Evolutionary conservation across 2,888 invertebrate species (phyloP), one percentile per base, ranked within the genome.

Genomic region (Heliconius charithonia): DNA sequence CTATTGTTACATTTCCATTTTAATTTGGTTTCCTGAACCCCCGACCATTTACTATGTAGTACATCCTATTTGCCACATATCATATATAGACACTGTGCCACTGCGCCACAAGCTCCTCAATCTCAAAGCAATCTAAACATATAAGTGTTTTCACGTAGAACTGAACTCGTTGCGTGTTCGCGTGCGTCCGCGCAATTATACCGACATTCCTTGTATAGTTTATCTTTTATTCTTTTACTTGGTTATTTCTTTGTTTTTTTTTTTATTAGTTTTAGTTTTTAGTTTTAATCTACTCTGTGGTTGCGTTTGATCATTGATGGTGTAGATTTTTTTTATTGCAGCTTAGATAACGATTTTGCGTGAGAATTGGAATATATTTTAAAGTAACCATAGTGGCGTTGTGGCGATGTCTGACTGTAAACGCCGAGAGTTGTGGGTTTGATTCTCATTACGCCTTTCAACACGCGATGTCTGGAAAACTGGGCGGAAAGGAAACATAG

Each of bases 121-220:
- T 66, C 22, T 32, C 22, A 66, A 66, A 32, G 32, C 32, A 29
- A 70, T 70, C 45, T 56, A 56, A 72, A 59, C 25, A 59, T 41
- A 67, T 41, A 59, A 22, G 59, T 59, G 59, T 72, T 72, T 72
- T 72, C 71, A 32, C 71, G 56, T 72, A 59, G 32, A 59, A 56
- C 56, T 19, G 37, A 25, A 27, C 9, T 45, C 45, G 74, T 79
- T 45, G 79, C 79, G 79, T 79, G 80, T 62, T 81, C 51, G 81
- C 80, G 81, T 81, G 81, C 78, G 73, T 51, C 41, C 41, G 76
- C 77, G 80, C 78, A 81, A 81, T 81, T 80, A 81, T 67, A 27
- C 56, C 19, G n/a, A 72, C 76, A 79, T 76, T 79, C 63, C 78
- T 59, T 63, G 63, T 76, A 78, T 78, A 75, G 59, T 75, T 78